A percentile compares a stretch with the other conserved stretches of the same genome.
These are phyloP conservation scores for Masnerella sp. DNA, from an alignment of 2,888 invertebrate species.

Conservation along the genomic window DNA sequence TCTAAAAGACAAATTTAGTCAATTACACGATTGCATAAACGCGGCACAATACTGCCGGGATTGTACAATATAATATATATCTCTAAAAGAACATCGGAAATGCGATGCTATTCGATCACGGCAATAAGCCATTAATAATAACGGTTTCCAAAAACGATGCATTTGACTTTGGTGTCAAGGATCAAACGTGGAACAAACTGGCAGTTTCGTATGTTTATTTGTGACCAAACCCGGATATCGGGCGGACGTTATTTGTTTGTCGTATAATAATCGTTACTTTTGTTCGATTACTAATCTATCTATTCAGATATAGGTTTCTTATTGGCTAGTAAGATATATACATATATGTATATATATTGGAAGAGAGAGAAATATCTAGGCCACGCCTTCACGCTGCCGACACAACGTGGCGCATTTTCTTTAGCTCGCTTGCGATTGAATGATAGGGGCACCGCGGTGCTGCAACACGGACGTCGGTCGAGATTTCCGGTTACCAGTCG, in stretches of 20 bases:
- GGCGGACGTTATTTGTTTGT: constrained; percentile 15
- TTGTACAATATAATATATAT: constrained; percentile 43
- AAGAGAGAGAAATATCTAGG: constrained; percentile 71
- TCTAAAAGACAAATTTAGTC: not conserved
- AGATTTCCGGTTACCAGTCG: constrained; percentile 71
- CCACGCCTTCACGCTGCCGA: constrained; percentile 59
- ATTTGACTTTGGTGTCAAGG: constrained; percentile 63
- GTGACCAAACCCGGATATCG: constrained; percentile 29
- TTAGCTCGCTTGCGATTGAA: constrained; percentile 82
- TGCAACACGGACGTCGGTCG: constrained; percentile 79
- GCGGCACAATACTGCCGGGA: not conserved
- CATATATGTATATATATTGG: constrained; percentile 73
- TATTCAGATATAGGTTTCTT: too few species aligned
- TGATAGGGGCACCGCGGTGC: constrained; percentile 80
- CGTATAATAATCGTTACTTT: constrained; percentile 28
- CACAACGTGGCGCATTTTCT: constrained; percentile 60
- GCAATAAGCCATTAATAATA: constrained; percentile 23
- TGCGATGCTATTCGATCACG: too few species aligned
- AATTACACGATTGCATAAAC: not conserved
- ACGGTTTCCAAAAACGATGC: constrained; percentile 57
- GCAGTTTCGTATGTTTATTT: constrained; percentile 67
- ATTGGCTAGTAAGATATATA: too few species aligned
- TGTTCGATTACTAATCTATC: constrained; percentile 53
- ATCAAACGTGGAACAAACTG: constrained; percentile 64
- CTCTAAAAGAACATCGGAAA: constrained; percentile 61